A percentile compares a stretch with the other conserved stretches of the same genome.
These are phyloP conservation scores for Oopsacas minuta DNA, from an alignment of 37 sponge, comb jelly and placozoan genomes.

Conservation along the genomic window DNA sequence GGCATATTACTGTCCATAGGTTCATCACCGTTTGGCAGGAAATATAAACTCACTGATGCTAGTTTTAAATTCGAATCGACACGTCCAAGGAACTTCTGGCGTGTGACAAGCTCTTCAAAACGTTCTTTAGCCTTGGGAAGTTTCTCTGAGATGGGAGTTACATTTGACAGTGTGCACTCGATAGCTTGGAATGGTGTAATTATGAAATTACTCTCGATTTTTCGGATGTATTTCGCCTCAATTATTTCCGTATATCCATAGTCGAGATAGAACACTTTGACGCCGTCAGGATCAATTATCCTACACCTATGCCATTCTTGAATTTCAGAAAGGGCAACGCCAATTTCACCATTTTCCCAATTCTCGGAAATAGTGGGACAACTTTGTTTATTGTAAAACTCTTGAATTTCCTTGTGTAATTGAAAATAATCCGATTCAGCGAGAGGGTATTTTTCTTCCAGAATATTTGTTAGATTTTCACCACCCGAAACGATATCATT, in stretches of 20 bases:
- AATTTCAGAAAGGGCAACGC: constrained; percentile 3
- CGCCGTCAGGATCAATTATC: background rate
- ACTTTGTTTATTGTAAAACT: background rate
- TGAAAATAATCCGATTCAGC: background rate
- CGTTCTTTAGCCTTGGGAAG: background rate
- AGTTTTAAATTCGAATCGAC: background rate
- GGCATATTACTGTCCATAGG: background rate
- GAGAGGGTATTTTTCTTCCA: background rate
- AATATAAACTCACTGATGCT: background rate
- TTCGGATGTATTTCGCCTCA: background rate
- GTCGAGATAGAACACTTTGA: constrained; percentile 41
- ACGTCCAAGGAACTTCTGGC: background rate
- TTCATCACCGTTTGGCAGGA: background rate
- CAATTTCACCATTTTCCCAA: constrained; percentile 26
- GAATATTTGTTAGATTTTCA: background rate
- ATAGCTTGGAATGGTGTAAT: constrained; percentile 46
- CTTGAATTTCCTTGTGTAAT: background rate
- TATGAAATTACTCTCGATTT: constrained; percentile 25
- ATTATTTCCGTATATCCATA: constrained; percentile 27
- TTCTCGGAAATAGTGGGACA: background rate
- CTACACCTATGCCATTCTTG: constrained; percentile 29
- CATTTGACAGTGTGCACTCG: constrained; percentile 28
- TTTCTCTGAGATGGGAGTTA: background rate
- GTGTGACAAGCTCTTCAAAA: constrained; percentile 3
- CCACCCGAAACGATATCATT: background rate